Percentiles rank a stretch among this genome's conserved stretches.
These are phyloP conservation scores for Caenorhabditis wallacei DNA, from an alignment of 2,888 invertebrate species.

Conservation along the genomic window DNA sequence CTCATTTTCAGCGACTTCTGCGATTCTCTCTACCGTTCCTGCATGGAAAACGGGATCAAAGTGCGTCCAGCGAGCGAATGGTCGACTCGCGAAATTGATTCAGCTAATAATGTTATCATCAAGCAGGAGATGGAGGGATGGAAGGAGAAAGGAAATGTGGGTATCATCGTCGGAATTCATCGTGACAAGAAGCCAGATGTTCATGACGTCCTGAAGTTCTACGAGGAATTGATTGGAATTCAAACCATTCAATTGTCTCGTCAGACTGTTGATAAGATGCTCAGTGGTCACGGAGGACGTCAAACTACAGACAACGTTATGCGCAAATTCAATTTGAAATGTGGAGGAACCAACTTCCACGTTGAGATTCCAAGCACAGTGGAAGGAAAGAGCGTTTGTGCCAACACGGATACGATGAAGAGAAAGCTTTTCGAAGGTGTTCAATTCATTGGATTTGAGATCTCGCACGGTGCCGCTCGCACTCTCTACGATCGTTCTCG, in stretches of 20 bases:
- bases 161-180: conserved; percentile 31
- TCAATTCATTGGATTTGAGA: conserved; percentile 68
- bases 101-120: not conserved
- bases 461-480: conserved; percentile 66
- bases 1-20: conserved; percentile 49
- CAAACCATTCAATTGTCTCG: conserved; percentile 56
- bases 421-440: conserved; percentile 43
- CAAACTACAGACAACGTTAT: conserved; percentile 68
- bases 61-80: conserved; percentile 4
- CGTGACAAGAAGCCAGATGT: conserved; percentile 51
- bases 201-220: conserved; percentile 60
- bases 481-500: conserved; percentile 57
- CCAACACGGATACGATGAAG: not conserved
- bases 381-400: conserved; percentile 6
- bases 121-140: conserved; percentile 36
- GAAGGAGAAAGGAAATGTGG: not conserved
- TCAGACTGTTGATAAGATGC: conserved; percentile 38
- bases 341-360: conserved; percentile 65
- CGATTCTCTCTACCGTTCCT: conserved; percentile 10
- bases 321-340: conserved; percentile 69
- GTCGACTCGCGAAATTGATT: conserved; percentile 29
- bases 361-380: conserved; percentile 29
- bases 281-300: conserved; percentile 25
- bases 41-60: conserved; percentile 22
- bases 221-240: conserved; percentile 50